phyloP scores from a whole-genome alignment of 1,140 invertebrate genomes.

The Hermetia illucens region DNA sequence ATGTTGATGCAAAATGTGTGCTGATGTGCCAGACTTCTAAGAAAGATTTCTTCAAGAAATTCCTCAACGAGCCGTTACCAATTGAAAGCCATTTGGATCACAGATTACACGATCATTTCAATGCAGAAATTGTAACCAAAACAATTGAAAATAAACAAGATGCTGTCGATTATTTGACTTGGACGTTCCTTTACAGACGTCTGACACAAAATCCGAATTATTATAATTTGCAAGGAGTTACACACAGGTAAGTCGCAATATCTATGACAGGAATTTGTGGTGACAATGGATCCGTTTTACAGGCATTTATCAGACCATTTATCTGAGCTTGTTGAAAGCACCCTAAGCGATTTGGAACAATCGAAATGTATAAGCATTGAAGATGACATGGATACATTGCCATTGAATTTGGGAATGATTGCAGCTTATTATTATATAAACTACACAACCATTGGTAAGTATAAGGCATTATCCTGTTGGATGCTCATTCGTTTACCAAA shows the following conservation, averaged over 20 bases:
- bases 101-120: slow-evolving; percentile 96
- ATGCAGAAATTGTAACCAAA: slow-evolving; percentile 98
- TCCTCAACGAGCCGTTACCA: slow-evolving; percentile 92
- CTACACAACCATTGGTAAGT: slow-evolving; percentile 90
- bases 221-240: slow-evolving; percentile 94
- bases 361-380: slow-evolving; percentile 97
- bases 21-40: slow-evolving; percentile 95
- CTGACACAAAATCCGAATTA: slow-evolving; percentile 99
- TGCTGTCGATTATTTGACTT: slow-evolving; percentile 97
- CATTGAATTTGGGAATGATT: slow-evolving; percentile 98
- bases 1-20: slow-evolving; percentile 92
- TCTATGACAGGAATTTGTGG: background rate
- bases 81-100: slow-evolving; percentile 98
- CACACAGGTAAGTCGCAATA: slow-evolving; percentile 48
- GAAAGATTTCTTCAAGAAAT: slow-evolving; percentile 98
- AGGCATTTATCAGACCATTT: slow-evolving; percentile 94
- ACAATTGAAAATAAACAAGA: slow-evolving; percentile 99
- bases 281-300: slow-evolving; percentile 3
- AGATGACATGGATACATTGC: slow-evolving; percentile 93
- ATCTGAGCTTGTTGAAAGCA: slow-evolving; percentile 95
- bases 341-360: slow-evolving; percentile 88
- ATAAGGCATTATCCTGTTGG: background rate
- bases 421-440: slow-evolving; percentile 99
- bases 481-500: background rate
- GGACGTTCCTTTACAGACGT: slow-evolving; percentile 95